These are phyloP conservation scores for Liolophura sinensis DNA, from an alignment of 1,140 invertebrate genomes.

Conservation along the genomic window DNA sequence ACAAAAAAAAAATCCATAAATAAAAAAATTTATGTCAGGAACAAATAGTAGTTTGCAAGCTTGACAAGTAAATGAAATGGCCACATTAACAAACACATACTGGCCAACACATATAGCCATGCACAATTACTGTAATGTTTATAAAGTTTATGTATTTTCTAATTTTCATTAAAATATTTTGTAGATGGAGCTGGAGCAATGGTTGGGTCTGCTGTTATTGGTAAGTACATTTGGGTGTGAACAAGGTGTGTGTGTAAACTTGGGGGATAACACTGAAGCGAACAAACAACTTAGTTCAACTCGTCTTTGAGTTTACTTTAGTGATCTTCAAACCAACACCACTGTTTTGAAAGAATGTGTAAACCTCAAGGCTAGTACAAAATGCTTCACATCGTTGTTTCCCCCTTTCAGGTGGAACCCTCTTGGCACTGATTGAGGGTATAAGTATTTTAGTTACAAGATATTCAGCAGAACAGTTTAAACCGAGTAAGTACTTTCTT, in stretches of 20 bases:
- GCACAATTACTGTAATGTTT: constrained; percentile 6
- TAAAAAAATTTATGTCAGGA: background rate
- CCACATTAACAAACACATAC: too few relatives aligned
- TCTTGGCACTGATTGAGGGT: constrained; percentile 95
- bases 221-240: constrained; percentile 54
- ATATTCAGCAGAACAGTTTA: constrained; percentile 87
- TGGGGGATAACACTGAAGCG: background rate
- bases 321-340: background rate
- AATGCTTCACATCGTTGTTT: constrained; percentile 5
- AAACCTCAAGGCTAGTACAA: background rate
- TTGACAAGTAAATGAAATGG: background rate
- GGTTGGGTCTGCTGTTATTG: constrained; percentile 93
- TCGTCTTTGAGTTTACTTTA: background rate
- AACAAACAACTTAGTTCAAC: too few relatives aligned
- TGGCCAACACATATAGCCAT: background rate
- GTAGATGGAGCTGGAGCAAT: constrained; percentile 83
- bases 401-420: constrained; percentile 69
- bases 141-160: constrained; percentile 6
- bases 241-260: background rate
- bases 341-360: background rate
- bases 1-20: background rate
- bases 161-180: constrained; percentile 21
- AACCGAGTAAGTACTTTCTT: constrained; percentile 63
- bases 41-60: background rate
- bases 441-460: constrained; percentile 91